These are phyloP conservation scores for Periplaneta americana DNA, from an alignment of 1,140 invertebrate species.

Conservation along the genomic window DNA sequence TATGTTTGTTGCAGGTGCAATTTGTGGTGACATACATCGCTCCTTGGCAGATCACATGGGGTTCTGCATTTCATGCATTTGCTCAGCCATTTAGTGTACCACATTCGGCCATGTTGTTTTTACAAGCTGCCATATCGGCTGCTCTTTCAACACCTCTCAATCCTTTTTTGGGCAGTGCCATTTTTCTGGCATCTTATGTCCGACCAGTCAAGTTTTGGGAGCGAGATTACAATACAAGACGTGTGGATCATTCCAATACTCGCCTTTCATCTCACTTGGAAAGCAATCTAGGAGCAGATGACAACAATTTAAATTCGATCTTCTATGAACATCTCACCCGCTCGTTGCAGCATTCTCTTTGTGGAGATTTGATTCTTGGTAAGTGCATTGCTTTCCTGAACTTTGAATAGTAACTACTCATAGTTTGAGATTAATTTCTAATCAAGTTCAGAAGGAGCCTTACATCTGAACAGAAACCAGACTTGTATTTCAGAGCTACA, in stretches of 20 bases:
- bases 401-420: too few species aligned
- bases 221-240: constrained; percentile 93
- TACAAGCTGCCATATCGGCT: constrained; percentile 89
- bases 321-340: constrained; percentile 99
- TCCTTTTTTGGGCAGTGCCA: constrained; percentile 89
- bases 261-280: constrained; percentile 92
- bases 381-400: too few species aligned
- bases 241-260: constrained; percentile 97
- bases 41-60: constrained; percentile 99
- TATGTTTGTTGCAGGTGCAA: constrained; percentile 78
- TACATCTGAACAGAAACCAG: too few species aligned
- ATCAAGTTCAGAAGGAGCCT: too few species aligned
- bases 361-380: constrained; percentile 89
- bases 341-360: constrained; percentile 92
- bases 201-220: constrained; percentile 99
- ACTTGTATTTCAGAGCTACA: too few species aligned
- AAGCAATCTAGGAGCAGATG: constrained; percentile 89
- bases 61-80: constrained; percentile 98
- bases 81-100: constrained; percentile 98
- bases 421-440: too few species aligned
- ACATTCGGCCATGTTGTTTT: constrained; percentile 95
- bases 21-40: constrained; percentile 99
- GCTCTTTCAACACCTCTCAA: constrained; percentile 88
- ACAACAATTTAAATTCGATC: constrained; percentile 98
- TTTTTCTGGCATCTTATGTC: constrained; percentile 96